Conservation (phyloP, 2,113 vertebrate species). For the Ageneiosus marmoratus region DNA sequence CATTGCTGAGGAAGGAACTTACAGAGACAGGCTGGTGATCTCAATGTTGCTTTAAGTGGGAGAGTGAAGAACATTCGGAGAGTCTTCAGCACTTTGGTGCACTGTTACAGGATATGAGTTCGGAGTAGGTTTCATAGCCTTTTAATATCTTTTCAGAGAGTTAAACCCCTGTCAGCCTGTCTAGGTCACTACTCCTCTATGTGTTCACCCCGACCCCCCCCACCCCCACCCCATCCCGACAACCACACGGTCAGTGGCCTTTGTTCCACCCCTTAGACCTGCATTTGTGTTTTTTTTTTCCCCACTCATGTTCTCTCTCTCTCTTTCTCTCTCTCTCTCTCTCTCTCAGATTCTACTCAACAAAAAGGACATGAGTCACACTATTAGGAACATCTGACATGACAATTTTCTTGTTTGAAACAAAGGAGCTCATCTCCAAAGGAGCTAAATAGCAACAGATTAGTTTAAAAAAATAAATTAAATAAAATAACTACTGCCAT, state of each 20-base stretch:
- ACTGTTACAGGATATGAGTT: constrained; percentile 38
- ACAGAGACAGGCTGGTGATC: not conserved
- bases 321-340: constrained; percentile 4
- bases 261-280: constrained; percentile 46
- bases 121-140: constrained; percentile 40
- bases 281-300: constrained; percentile 48
- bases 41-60: not conserved
- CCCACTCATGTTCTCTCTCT: constrained; percentile 17
- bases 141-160: constrained; percentile 49
- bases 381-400: not conserved
- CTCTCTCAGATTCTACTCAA: not conserved
- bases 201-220: not conserved
- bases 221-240: constrained; percentile 1
- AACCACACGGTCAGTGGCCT: constrained; percentile 14
- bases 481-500: not conserved
- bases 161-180: constrained; percentile 35
- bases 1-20: not conserved
- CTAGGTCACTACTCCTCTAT: constrained; percentile 36
- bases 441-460: not conserved
- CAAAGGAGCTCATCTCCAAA: not conserved
- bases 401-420: not conserved
- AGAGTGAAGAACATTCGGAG: constrained; percentile 4
- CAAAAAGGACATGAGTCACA: not conserved
- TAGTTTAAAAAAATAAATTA: not conserved
- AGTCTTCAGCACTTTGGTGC: constrained; percentile 38